A percentile compares a stretch with the other conserved stretches of the same genome.
Conservation (phyloP, 2,888 invertebrate species). For the Oxycera nigricornis region DNA sequence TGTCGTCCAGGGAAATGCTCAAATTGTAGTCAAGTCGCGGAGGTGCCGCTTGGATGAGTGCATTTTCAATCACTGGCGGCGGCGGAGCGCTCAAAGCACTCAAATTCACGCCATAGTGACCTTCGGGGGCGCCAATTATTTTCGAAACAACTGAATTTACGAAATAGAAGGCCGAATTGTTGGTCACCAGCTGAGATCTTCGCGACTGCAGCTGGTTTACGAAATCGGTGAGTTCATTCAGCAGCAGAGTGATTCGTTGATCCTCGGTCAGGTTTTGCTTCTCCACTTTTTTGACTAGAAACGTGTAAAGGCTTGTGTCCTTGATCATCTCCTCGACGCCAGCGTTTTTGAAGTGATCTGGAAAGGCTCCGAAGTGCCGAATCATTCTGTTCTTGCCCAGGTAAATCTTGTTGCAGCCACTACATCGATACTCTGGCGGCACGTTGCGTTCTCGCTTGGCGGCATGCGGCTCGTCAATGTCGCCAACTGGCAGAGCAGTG, state of each 20-base stretch:
- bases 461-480: neutral
- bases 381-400: constrained; percentile 55
- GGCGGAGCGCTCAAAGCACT: constrained; percentile 54
- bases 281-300: constrained; percentile 57
- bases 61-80: constrained; percentile 44
- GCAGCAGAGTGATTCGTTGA: constrained; percentile 58
- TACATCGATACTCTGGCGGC: constrained; percentile 56
- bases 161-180: constrained; percentile 59
- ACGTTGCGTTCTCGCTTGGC: constrained; percentile 50
- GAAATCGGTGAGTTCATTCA: constrained; percentile 58
- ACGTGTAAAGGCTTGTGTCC: constrained; percentile 55
- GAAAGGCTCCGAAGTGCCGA: constrained; percentile 56
- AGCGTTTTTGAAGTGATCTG: constrained; percentile 52
- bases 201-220: constrained; percentile 58
- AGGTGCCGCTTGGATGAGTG: constrained; percentile 48
- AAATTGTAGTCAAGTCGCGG: constrained; percentile 57
- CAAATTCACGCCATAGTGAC: constrained; percentile 59
- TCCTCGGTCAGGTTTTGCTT: constrained; percentile 54
- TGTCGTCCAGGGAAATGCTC: constrained; percentile 59
- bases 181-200: constrained; percentile 57
- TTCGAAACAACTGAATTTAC: constrained; percentile 56
- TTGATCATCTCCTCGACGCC: constrained; percentile 33
- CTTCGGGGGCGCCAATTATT: constrained; percentile 60
- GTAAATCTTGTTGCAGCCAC: constrained; percentile 59
- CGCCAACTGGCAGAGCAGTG: neutral